A percentile compares a stretch with the other conserved stretches of the same genome.
phyloP scores from a whole-genome alignment of 2,113 vertebrate genomes.

The Aviceda subcristata region DNA sequence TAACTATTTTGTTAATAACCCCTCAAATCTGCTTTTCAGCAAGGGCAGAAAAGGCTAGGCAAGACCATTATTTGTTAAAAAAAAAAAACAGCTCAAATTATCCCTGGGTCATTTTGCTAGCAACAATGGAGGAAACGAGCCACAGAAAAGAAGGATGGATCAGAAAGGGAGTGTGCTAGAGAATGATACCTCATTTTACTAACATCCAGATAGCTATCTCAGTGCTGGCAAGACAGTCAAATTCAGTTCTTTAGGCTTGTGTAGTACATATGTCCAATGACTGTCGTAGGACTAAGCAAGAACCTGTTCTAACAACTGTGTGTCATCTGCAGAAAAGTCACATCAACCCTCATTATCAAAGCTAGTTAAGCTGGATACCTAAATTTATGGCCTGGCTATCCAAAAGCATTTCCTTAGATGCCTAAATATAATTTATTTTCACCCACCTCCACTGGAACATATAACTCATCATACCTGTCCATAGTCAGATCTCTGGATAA shows the following conservation, averaged over 20 bases:
- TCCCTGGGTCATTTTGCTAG: not conserved
- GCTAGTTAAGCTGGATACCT: not conserved
- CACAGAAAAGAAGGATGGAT: not conserved
- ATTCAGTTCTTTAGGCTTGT: not conserved
- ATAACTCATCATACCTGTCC: not conserved
- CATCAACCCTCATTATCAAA: not conserved
- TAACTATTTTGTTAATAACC: not conserved
- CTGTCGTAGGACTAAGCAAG: not conserved
- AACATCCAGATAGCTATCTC: not conserved
- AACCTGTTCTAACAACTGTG: not conserved
- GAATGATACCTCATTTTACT: not conserved
- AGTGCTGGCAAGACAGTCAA: not conserved
- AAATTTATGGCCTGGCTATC: not conserved
- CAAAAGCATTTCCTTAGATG: not conserved
- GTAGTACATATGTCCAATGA: not conserved
- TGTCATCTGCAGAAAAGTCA: not conserved
- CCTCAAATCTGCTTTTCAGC: not conserved
- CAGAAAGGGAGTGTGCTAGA: not conserved
- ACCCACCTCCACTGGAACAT: not conserved
- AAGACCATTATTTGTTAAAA: not conserved
- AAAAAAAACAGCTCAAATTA: not conserved
- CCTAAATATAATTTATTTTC: not conserved
- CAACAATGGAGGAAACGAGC: not conserved
- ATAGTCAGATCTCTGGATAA: not conserved
- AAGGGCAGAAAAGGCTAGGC: not conserved